Conservation (phyloP, 2,888 invertebrate genomes). For the Metacarcinus magister region DNA sequence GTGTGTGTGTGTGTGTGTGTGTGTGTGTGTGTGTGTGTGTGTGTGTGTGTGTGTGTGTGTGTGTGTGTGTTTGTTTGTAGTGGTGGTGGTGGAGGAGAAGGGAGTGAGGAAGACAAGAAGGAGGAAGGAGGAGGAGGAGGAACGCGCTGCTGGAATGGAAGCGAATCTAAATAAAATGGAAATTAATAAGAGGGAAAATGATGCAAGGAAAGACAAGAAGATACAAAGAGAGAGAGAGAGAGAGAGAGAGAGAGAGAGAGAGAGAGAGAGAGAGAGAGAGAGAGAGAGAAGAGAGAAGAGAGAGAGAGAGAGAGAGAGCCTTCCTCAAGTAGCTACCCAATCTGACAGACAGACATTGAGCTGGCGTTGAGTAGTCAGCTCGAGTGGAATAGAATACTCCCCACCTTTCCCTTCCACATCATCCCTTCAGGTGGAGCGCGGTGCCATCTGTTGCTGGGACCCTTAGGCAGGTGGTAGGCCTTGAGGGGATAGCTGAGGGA, state of each 20-base stretch:
- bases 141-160: neutral
- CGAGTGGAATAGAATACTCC: neutral
- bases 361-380: neutral
- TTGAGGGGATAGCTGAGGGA: neutral
- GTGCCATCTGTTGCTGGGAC: neutral
- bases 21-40: neutral
- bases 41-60: neutral
- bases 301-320: neutral
- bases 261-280: conserved; percentile 26
- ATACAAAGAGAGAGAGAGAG: neutral
- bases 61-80: neutral
- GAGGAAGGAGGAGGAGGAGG: neutral
- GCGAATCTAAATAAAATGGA: neutral
- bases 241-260: neutral
- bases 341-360: conserved; percentile 29
- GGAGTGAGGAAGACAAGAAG: neutral
- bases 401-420: neutral
- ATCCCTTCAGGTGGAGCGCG: neutral
- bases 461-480: neutral
- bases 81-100: neutral
- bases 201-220: neutral
- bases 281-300: neutral
- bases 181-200: neutral
- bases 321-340: neutral
- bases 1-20: conserved; percentile 29